Base-by-base conservation (phyloP, 2,797 vertebrate genomes). In the Micropoecilia bifurca region DNA sequence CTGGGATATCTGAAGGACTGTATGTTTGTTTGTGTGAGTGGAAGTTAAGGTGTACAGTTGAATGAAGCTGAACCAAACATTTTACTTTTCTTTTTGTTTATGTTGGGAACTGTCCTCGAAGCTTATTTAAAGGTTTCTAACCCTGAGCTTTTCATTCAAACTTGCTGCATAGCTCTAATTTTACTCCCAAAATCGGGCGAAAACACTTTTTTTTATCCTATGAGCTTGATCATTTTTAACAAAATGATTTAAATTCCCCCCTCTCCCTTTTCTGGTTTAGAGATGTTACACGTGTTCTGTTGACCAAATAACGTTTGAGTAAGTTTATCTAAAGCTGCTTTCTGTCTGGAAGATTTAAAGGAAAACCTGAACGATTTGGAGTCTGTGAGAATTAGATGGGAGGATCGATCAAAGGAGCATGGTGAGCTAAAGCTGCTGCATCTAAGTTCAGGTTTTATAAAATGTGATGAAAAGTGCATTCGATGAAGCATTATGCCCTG, bases 1-100 rank as follows among this genome's bases (percentile, higher is more conserved):
- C 82, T 81, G 89, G 85, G 77, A 87, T 86, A 87, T 90, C 87
- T 90, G 90, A 69, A 80, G 80, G 88, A 86, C 7, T 80, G 20
- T 69, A 36, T 77, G 28, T 77, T 73, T 78, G 74, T 81, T 73
- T 78, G 74, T 81, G 79, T 41, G 81, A 10, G 83, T 59, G 86
- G 68, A 81, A 78, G 81, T 89, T 84, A 85, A 83, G 76, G 83
- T 88, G 90, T 87, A 89, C 81, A 90, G 93, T 86, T 91, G 87
- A 92, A 92, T 90, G 92, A 92, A 92, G 91, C 92, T 92, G 81
- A 92, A 93, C 92, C 92, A 92, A 94, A 93, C 93, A 89, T 93
- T 45, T 87, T 75, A 83, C 79, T 76, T 25, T 71, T 90, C 81
- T 76, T 25, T 71, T 88, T 82, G 66, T 90, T 87, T 89, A 75